Base-by-base conservation (phyloP, 2,113 vertebrate genomes). In the Platichthys flesus region DNA sequence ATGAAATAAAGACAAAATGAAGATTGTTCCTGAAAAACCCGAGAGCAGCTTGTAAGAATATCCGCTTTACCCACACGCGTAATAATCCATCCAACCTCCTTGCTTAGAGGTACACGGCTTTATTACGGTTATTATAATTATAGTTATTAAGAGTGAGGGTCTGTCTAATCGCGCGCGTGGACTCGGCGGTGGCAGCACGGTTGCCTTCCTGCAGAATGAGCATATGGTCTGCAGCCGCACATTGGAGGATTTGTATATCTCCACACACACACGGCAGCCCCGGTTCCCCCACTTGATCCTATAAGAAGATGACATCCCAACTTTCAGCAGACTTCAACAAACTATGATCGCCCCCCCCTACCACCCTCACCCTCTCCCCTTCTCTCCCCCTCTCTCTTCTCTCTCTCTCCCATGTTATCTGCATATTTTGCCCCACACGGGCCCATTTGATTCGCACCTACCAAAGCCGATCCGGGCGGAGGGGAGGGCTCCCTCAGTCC, bases 251-350 rank as follows among this genome's bases (percentile, higher is more conserved):
- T 2, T 18, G 16, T 18, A 49, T 16, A 5, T 18, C 5, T 2
- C 4, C 47, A 24, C 47, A 75, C 35, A 72, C 60, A 75, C 81
- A 61, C 78, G 67, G 40, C 12, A 42, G 40, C 81, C 82, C 45
- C 45, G 15, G 45, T 6, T 18, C 51, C 84, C 84, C 79, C 88
- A 93, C 93, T 93, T 91, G 88, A 93, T 92, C 90, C 88, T 86
- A 75, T 85, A 90, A 79, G 84, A 92, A 92, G 89, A 94, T 94
- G 94, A 93, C 94, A 93, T 91, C 88, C 90, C 18, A 95, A 94
- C 94, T 95, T 95, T 95, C 85, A 88, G 90, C 89, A 92, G 91
- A 95, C 94, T 95, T 95, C 90, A 88, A 91, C 91, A 95, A 94
- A 95, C 89, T 95, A 90, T 90, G 84, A 93, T 81, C 79, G 60